Base-by-base conservation (phyloP, 1,140 invertebrate genomes). In the Zaprionus capensis region DNA sequence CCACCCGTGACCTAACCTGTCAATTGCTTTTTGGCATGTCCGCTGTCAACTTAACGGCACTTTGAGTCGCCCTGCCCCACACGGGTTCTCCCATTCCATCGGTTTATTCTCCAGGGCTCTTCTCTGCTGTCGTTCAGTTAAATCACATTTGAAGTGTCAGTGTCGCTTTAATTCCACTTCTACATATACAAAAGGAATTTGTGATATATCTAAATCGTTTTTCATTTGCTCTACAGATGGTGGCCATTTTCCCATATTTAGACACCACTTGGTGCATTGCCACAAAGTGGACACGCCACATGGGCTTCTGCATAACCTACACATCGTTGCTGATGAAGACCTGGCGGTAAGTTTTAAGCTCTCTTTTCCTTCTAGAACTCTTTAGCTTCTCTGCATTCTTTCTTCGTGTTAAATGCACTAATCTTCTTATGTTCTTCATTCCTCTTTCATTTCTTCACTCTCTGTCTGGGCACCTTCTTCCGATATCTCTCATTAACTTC, bases 291-390 rank as follows among this genome's bases (percentile, higher is more conserved):
- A 97, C 96, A 1, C 94, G 97, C 26, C 97, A 98, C 92, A 95
- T 98, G 91, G 98, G 98, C 7, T 98, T 98, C 91, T 97, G 97
- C 82, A 95, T 98, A 34, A 98, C 97, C 11, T 98, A 98, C 92
- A 98, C 97, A 11, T 97, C 97, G 2, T 93, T 98, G 31, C 94
- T 98, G 4, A 97, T 98, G 95, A 98, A 98, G 93, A 98, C 97
- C 5, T 98, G 97, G 97, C 95, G 97, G 97, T 97, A 93, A 93
- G 28, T 53, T 1, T 11, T 1, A 34, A 34, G 31, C 31, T 28
- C 6, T 7, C 26, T 7, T 6, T 28, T 7, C 6, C 6, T 28
- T 28, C 26, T 28, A 7, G 6, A 6, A 28, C 26, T 7, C 26
- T 28, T 28, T 7, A 28, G 7, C 6, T 28, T 28, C 26, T 28